Base-by-base conservation (phyloP, 2,113 vertebrate species). In the Grallaria varia region DNA sequence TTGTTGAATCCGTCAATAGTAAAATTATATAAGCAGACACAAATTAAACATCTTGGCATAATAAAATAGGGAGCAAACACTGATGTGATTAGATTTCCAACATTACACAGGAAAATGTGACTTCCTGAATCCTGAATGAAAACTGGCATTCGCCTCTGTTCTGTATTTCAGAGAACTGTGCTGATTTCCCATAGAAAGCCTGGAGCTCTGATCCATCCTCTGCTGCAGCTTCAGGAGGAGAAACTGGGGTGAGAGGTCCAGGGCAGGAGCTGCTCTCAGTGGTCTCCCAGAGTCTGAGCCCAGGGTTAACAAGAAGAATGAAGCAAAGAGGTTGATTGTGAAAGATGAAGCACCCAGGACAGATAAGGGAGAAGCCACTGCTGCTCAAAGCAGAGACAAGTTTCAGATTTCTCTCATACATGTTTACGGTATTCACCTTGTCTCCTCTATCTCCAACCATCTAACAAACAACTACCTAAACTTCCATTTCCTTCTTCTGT, bases 91-190 rank as follows among this genome's bases (percentile, higher is more conserved):
- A 71, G 16, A 12, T 37, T 20, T 64, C 35, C 22, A 60, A 42
- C 76, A n/a, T 3, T 50, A 18, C 33, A 11, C 0, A 0, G 6
- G 15, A 35, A 24, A 47, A 42, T 0, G 0, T 2, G 11, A 31
- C 9, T 76, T 8, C 19, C 30, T 39, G 27, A 33, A 27, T 21
- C n/a, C 37, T 24, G 2, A 6, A 12, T n/a, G n/a, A n/a, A n/a
- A n/a, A n/a, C n/a, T n/a, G n/a, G n/a, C 0, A 0, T 3, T 37
- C 64, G 12, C 10, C 2, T 24, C 40, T 33, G 16, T 14, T 84
- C 74, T 42, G 0, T 44, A 18, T 27, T 24, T 47, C 20, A 14
- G 27, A 42, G 30, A 68, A 31, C 18, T 15, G 1, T 3, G 2
- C 59, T 37, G 24, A 10, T 47, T 68, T 89, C 59, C 53, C 6